Evolutionary conservation across 2,888 invertebrate genomes (phyloP), one percentile per base, ranked within the genome.

Genomic region (Eueremaeus valkanovi): DNA sequence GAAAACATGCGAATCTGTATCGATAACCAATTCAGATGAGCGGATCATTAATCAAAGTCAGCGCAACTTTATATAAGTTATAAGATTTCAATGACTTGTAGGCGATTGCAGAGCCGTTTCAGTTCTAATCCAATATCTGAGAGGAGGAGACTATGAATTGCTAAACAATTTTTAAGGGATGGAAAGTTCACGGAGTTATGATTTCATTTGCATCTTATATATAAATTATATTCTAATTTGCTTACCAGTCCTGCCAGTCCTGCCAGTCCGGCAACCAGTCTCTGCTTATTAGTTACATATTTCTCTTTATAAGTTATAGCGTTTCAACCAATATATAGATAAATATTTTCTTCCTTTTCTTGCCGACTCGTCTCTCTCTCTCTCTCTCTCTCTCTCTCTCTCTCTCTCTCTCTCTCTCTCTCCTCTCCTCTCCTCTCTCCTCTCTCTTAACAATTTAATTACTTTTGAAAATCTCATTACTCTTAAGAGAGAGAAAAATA

Each of bases 181-280:
- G 66, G 33, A 66, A 66, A 66, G 66, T 33, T 66, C 66, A 66
- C 66, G 66, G 33, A 66, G 21, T 66, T 36, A 36, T 66, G 66
- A 66, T 66, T 66, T 18, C 33, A 66, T 66, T 66, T 3, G 36
- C 11, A 18, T 66, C n/a, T 11, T n/a, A 24, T 13, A 66, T 16
- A 58, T 58, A 58, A 66, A 66, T 66, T 33, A 66, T 66, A 66
- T n/a, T 36, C 21, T 66, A 66, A 66, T 66, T 66, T 66, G 66
- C 36, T 66, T 66, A 66, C 66, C 18, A 6, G 49, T 49, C 49
- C 49, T 6, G 16, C 49, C 8, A 49, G 8, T 29, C 31, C n/a
- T n/a, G n/a, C n/a, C n/a, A n/a, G 58, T 58, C 31, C n/a, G 51
- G 21, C 51, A 51, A 58, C 58, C 13, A 9, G 31, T 58, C 13